Evolutionary conservation across 2,113 vertebrate genomes (phyloP).

Genomic region (Heteronetta atricapilla): DNA sequence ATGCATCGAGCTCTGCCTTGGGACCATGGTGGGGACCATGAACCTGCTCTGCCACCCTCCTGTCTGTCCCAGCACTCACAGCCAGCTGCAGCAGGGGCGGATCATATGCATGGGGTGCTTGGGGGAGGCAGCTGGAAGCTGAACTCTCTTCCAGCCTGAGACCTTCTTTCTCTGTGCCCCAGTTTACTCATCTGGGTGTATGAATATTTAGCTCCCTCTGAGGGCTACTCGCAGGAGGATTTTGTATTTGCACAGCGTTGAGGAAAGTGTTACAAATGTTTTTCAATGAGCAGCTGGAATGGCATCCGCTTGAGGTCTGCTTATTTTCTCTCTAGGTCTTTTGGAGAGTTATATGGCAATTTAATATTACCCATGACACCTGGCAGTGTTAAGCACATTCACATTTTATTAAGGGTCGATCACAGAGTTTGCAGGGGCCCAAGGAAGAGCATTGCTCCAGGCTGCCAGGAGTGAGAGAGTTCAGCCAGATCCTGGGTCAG

Average conservation of each 20-base stretch:
- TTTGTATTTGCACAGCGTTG: background rate
- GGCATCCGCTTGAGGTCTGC: conserved; percentile 7
- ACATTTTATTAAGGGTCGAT: background rate
- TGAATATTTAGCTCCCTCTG: background rate
- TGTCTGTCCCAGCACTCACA: background rate
- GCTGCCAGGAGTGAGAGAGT: background rate
- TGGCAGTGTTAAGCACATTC: background rate
- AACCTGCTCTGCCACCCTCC: background rate
- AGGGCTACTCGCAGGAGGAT: conserved; percentile 12
- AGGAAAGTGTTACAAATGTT: conserved; percentile 12
- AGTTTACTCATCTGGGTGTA: background rate
- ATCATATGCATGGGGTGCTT: accelerated
- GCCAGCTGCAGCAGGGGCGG: background rate
- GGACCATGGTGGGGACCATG: background rate
- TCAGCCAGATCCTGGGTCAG: conserved; percentile 9
- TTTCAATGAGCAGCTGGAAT: conserved; percentile 37
- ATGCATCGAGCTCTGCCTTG: background rate
- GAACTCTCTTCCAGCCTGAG: background rate
- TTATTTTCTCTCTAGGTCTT: conserved; percentile 19
- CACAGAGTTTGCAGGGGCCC: background rate
- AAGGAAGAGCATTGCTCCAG: background rate
- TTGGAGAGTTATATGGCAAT: background rate
- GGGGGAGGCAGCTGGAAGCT: background rate
- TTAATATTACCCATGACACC: background rate
- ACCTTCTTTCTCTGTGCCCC: background rate